Base-by-base conservation (phyloP, 2,113 vertebrate species). In the Fregata magnificens region DNA sequence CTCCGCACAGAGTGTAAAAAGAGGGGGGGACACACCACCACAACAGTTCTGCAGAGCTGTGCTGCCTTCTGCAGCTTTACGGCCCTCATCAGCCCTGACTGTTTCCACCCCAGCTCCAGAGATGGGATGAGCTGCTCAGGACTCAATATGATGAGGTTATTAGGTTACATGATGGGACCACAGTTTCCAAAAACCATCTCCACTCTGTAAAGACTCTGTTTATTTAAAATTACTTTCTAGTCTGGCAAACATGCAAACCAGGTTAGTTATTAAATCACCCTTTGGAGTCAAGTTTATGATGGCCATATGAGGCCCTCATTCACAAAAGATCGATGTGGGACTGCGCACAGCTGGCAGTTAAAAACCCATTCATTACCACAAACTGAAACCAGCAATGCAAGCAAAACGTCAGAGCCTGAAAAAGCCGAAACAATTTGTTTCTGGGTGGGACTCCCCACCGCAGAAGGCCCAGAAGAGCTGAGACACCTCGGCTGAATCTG, bases 221-320 rank as follows among this genome's bases (percentile, higher is more conserved):
- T 94, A 84, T 92, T 95, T 96, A 78, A 82, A 88, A 63, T 2
- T 42, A 29, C 58, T 44, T 91, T 65, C 47, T 69, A 82, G 49
- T 26, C 70, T n/a, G 63, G 62, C 52, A 78, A 94, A 78, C 50
- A 52, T 38, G 50, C n/a, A 82, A 63, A 47, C 2, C 56, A 28
- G 26, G 11, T 16, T 16, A n/a, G 11, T 82, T 74, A 62, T 87
- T 61, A 77, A 86, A 70, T 81, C 66, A 73, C 88, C 59, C 72
- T 84, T 49, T 76, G 66, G 76, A 93, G 77, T 69, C 73, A 88
- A 80, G 86, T 55, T 96, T 88, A 47, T 88, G 71, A 84, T 28
- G 93, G 88, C 82, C 92, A 26, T 89, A 82, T 45, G 73, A 95
- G 78, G 92, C 59, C 90, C 59, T 82, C 79, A 22, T 85, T 93